Evolutionary conservation across 2,888 invertebrate species (phyloP), one percentile per base, ranked within the genome.

Genomic region (Oscheius sp.): DNA sequence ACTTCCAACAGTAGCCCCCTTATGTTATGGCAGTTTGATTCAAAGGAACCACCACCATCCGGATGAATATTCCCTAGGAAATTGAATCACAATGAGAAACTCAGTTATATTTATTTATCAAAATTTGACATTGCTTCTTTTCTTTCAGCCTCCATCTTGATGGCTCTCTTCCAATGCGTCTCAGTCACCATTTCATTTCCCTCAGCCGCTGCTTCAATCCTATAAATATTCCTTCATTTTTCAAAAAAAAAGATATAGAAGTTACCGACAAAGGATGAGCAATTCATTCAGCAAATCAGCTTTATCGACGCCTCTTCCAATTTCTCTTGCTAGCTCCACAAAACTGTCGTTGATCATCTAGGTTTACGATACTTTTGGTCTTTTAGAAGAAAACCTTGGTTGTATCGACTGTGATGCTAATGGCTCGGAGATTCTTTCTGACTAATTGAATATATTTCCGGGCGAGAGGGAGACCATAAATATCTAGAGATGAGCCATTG

Each of bases 281-380:
- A 58, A n/a, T 17, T 61, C 58, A 20, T 61, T 68, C 17, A 68
- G 37, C 6, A 68, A 58, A 68, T 61, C 61, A 8, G 58, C 37
- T 29, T 68, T 68, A 34, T 68, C 50, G 4, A 34, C 25, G 6
- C 17, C 27, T 33, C 48, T 48, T 4, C 20, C 33, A 29, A 58
- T n/a, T 4, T 68, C 50, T 23, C 48, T 61, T 4, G 33, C 45
- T 17, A 58, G 20, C n/a, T 68, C 68, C 15, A 68, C 46, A 29
- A 58, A 61, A 2, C 34, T 20, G 25, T 61, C 39, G 10, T 68
- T 63, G 48, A 68, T 68, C 1, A 12, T 31, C 68, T 68, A 25
- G 23, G 37, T 6, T n/a, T 15, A 8, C 2, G 50, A 17, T 37
- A 58, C 39, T 57, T n/a, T 12, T 27, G 33, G 12, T 25, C 15